Conservation (phyloP, 2,888 invertebrate genomes). For the Periphyllus acericola region DNA sequence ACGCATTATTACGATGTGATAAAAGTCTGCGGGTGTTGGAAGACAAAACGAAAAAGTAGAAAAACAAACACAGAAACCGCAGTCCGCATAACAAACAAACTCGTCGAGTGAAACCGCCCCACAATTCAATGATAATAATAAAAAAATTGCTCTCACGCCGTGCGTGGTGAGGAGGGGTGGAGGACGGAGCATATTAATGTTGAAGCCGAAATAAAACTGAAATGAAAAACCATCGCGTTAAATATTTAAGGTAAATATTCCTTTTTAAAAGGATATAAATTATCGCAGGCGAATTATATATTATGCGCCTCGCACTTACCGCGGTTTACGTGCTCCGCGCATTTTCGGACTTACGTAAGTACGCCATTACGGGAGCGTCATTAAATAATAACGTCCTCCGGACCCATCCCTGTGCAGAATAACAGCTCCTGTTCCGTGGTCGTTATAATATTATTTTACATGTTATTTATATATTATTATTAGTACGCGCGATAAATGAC, state of each 20-base stretch:
- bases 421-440: background rate
- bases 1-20: background rate
- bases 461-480: background rate
- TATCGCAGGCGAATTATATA: background rate
- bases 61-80: background rate
- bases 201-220: background rate
- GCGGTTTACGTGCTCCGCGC: background rate
- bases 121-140: background rate
- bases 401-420: background rate
- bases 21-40: background rate
- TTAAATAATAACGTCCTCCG: background rate
- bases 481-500: background rate
- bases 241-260: background rate
- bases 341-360: background rate
- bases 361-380: constrained; percentile 4
- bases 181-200: no score
- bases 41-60: background rate
- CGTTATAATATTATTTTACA: background rate
- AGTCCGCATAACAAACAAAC: background rate
- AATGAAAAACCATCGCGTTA: background rate
- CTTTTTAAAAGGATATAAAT: constrained; percentile 21
- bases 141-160: no score
- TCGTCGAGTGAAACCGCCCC: background rate
- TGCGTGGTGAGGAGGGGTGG: no score
- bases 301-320: background rate